These are phyloP conservation scores for Tragelaphus strepsiceros DNA, from an alignment of 2,113 vertebrate species.

Conservation along the genomic window DNA sequence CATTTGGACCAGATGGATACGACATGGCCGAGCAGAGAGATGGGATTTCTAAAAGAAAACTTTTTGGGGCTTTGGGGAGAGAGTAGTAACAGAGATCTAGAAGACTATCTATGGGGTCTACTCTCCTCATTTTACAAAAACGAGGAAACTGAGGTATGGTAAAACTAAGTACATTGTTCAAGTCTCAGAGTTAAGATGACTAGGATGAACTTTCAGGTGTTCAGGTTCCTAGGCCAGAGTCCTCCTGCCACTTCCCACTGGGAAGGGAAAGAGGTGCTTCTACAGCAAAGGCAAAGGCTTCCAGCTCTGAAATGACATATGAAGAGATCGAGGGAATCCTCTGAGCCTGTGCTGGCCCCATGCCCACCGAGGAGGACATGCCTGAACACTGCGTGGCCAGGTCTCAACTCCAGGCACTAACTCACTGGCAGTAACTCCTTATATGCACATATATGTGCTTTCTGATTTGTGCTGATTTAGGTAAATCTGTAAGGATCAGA, in stretches of 20 bases:
- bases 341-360: no score
- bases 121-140: background rate
- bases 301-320: background rate
- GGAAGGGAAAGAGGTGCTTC: background rate
- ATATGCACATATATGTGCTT: background rate
- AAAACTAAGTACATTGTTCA: background rate
- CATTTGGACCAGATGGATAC: background rate
- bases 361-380: background rate
- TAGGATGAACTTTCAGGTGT: background rate
- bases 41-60: background rate
- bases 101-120: background rate
- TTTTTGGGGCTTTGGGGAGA: background rate
- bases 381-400: background rate
- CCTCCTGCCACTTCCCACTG: background rate
- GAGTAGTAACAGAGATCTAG: background rate
- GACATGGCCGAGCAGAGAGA: background rate
- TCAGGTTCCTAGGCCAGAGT: background rate
- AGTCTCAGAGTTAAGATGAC: background rate
- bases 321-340: background rate
- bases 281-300: background rate
- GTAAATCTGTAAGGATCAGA: background rate
- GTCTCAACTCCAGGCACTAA: background rate
- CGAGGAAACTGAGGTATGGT: background rate
- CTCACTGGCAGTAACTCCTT: background rate
- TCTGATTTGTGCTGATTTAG: background rate